Base-by-base conservation (phyloP, 2,113 vertebrate species). In the Junco hyemalis region DNA sequence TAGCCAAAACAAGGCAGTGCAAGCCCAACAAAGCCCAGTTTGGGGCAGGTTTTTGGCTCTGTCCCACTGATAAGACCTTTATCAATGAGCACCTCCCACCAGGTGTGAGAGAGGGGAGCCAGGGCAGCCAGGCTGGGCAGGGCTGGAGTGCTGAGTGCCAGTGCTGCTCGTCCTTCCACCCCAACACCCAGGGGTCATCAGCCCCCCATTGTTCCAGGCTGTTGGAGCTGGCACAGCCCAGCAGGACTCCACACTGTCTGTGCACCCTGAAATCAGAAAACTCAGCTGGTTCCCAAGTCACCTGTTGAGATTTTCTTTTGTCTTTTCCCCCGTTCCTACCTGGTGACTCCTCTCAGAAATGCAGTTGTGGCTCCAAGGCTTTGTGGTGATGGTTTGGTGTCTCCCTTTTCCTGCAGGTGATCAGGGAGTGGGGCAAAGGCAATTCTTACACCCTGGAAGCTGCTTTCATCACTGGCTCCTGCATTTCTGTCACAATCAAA, bases 401-500 rank as follows among this genome's bases (percentile, higher is more conserved):
- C 76, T 94, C 54, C 12, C 1, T 83, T 65, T 84, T 13, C 69
- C 60, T 61, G n/a, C 81, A 99, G 98, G 96, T 98, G 83, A 95
- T 92, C 29, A 65, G 20, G 10, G 95, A 97, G 17, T 98, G 98
- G 98, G 97, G 96, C 57, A 59, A 86, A 45, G 97, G 97, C 56
- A 91, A 16, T 47, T 97, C 97, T 5, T 98, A 98, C 79, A 98
- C 95, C 0, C 94, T 98, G 92, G 98, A 98, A 79, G 98, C 98
- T 4, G 98, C 98, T 5, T 97, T 98, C 40, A 85, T 98, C 71
- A 98, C 92, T 0, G 97, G 98, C 63, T 97, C 98, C 26, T 91
- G 98, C 91, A 97, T 98, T 76, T 98, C 98, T 5, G 97, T 99
- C 40, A 29, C 92, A 44, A 99, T 99, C 47, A 99, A 99, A 96